Base-by-base conservation (phyloP, 2,113 vertebrate genomes). In the Antechinus flavipes region DNA sequence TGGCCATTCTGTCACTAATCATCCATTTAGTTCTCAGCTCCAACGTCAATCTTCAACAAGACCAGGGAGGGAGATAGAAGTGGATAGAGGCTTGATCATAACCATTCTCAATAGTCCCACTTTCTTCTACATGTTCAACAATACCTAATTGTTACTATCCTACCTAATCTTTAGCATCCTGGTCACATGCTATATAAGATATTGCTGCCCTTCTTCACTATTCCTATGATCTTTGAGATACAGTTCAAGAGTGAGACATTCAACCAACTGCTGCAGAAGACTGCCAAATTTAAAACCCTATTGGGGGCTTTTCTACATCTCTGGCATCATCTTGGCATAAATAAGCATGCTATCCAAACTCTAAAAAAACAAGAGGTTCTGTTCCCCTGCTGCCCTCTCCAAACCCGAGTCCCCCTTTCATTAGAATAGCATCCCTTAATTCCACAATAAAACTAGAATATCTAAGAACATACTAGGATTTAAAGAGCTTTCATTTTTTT, bases 31-130 rank as follows among this genome's bases (percentile, higher is more conserved):
- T 99, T 2, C 99, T 99, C 68, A 99, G 99, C 97, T 99, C 99
- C 0, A 99, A 99, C 97, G 99, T 99, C 97, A 99, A 99, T 96
- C 99, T 99, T 99, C 99, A 99, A 99, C 99, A 99, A 99, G 98
- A 99, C 99, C 0, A 98, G 99, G 97, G 99, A 98, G 99, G 97
- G 99, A 99, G 99, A 99, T 99, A 99, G 99, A 99, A 96, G 99
- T 99, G 0, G 99, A 99, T 98, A 99, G 94, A 95, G 99, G 99
- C 99, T 0, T 0, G 99, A 99, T 99, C 98, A 99, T 99, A 97
- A 99, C 99, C 96, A 99, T 99, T 98, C 99, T 99, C 93, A 98
- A 99, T 0, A 99, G 99, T 16, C 99, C 99, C 11, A 99, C 99
- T 0, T 97, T 99, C 89, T 99, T 99, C 91, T 99, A 99, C 30